Conservation (phyloP, 2,113 vertebrate species). For the Heloderma charlesbogerti region DNA sequence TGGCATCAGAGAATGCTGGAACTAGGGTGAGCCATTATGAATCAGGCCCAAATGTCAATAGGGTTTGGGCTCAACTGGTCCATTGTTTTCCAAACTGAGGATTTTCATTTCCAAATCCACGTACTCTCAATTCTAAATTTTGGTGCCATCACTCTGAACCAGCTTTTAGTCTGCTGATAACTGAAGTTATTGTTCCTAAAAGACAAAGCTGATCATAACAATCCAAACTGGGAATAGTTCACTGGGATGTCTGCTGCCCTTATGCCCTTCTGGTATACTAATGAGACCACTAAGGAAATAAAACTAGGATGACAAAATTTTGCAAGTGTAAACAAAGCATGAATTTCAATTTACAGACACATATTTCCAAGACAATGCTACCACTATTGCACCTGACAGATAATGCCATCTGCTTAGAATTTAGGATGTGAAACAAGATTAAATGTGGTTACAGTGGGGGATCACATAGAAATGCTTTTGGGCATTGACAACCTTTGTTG, state of each 20-base stretch:
- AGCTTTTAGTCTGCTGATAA: background rate
- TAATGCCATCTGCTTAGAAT: slow-evolving; percentile 26
- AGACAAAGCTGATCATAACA: slow-evolving; percentile 39
- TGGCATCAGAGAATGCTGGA: too few species aligned
- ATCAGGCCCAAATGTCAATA: background rate
- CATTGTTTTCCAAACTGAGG: background rate
- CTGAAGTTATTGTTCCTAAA: slow-evolving; percentile 32
- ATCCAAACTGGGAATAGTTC: slow-evolving; percentile 56
- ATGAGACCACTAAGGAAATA: slow-evolving; percentile 47
- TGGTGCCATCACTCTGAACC: background rate
- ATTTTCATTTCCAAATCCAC: background rate
- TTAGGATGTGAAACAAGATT: slow-evolving; percentile 18
- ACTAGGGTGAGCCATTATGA: background rate
- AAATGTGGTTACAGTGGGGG: slow-evolving; percentile 19
- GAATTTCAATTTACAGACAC: slow-evolving; percentile 8
- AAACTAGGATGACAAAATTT: slow-evolving; percentile 41
- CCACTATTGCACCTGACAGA: background rate
- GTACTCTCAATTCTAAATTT: background rate
- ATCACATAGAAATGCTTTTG: slow-evolving; percentile 36
- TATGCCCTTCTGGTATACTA: slow-evolving; percentile 36
- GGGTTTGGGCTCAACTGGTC: background rate
- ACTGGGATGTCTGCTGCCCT: slow-evolving; percentile 26
- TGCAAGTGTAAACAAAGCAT: slow-evolving; percentile 45
- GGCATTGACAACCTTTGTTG: slow-evolving; percentile 35
- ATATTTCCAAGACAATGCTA: slow-evolving; percentile 40